phyloP scores from a whole-genome alignment of 2,113 vertebrate genomes.

The Toxotes jaculatrix region DNA sequence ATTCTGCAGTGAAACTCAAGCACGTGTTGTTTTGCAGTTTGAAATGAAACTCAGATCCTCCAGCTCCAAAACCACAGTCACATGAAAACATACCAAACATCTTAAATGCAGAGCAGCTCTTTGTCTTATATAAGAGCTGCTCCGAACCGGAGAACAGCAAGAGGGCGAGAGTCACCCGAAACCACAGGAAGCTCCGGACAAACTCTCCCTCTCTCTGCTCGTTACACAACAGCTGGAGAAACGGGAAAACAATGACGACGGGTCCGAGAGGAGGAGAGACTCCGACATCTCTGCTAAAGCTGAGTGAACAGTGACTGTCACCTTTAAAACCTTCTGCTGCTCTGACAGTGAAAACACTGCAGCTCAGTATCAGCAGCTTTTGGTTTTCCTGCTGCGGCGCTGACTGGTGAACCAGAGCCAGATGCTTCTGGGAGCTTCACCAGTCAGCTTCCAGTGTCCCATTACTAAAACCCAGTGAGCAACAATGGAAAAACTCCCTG shows the following conservation, averaged over 20 bases:
- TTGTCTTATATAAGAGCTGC: slow-evolving; percentile 39
- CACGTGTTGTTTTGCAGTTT: too few relatives aligned
- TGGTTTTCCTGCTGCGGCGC: slow-evolving; percentile 25
- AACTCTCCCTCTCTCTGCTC: slow-evolving; percentile 10
- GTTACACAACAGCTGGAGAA: slow-evolving; percentile 43
- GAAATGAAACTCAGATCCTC: too few relatives aligned
- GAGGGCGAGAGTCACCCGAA: slow-evolving; percentile 23
- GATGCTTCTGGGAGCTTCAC: slow-evolving; percentile 14
- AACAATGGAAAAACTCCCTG: slow-evolving; percentile 25
- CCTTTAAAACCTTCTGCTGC: neutral
- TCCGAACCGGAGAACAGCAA: slow-evolving; percentile 2
- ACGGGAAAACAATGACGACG: slow-evolving; percentile 28
- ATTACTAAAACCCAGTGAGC: slow-evolving; percentile 29
- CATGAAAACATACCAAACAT: neutral
- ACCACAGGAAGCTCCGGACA: slow-evolving; percentile 24
- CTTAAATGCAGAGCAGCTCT: neutral
- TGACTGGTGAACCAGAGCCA: slow-evolving; percentile 3
- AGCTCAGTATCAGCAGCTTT: slow-evolving; percentile 13
- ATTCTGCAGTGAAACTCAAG: too few relatives aligned
- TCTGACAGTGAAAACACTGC: neutral
- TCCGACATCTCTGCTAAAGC: too few relatives aligned
- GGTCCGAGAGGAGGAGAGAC: neutral
- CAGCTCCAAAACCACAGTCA: neutral
- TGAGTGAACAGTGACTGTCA: too few relatives aligned
- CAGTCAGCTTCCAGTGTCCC: slow-evolving; percentile 10